phyloP scores from a whole-genome alignment of 2,888 invertebrate genomes.

The Tuberolachnus salignus region DNA sequence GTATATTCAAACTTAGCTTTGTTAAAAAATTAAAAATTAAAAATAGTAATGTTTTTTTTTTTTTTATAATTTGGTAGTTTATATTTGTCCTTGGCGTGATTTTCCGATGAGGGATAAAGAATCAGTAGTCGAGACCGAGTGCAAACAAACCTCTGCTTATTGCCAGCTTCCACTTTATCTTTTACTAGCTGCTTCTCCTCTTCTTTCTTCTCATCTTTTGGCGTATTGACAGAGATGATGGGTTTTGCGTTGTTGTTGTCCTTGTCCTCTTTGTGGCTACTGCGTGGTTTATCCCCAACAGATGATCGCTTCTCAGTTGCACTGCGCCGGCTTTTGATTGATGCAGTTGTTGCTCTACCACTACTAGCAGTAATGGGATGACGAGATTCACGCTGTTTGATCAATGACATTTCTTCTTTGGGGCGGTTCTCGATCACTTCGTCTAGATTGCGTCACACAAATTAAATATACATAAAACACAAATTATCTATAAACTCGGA shows the following conservation, averaged over 20 bases:
- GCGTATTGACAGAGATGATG: slow-evolving; percentile 22
- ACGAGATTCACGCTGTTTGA: slow-evolving; percentile 41
- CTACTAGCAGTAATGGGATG: slow-evolving; percentile 43
- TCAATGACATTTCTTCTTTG: slow-evolving; percentile 35
- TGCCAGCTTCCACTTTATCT: slow-evolving; percentile 48
- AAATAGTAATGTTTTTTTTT: slow-evolving; percentile 25
- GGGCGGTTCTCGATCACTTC: slow-evolving; percentile 47
- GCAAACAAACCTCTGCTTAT: slow-evolving; percentile 54
- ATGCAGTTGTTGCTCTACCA: slow-evolving; percentile 39
- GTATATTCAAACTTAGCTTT: slow-evolving; percentile 38
- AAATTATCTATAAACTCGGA: slow-evolving; percentile 41
- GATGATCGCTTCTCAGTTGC: slow-evolving; percentile 44
- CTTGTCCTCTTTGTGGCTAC: slow-evolving; percentile 50
- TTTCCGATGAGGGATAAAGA: slow-evolving; percentile 39
- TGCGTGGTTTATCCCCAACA: slow-evolving; percentile 45
- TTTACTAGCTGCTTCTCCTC: slow-evolving; percentile 44
- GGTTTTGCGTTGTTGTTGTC: slow-evolving; percentile 42
- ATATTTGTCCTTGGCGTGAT: slow-evolving; percentile 28
- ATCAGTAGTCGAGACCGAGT: slow-evolving; percentile 52
- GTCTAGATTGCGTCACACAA: slow-evolving; percentile 55
- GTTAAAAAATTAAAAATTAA: slow-evolving; percentile 25
- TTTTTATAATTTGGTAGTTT: slow-evolving; percentile 37
- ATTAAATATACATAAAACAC: slow-evolving; percentile 54
- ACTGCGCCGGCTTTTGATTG: slow-evolving; percentile 35
- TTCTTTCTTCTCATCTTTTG: slow-evolving; percentile 52